Evolutionary conservation across 2,888 invertebrate genomes (phyloP).

Genomic region (Hemithea aestivaria): DNA sequence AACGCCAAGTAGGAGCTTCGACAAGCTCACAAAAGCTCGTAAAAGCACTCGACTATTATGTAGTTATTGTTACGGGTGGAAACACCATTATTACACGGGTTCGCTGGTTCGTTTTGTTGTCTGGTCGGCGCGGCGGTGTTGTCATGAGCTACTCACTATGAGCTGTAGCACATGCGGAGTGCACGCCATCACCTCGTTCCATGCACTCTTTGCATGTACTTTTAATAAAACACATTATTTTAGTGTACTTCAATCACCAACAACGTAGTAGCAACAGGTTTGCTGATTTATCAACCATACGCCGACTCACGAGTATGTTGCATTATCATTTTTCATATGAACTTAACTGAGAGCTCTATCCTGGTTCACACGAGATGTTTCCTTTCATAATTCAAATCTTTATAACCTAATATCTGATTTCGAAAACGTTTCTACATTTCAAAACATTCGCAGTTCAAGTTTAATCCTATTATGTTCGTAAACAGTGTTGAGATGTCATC

Average conservation of each 20-base stretch:
- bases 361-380: too few relatives aligned
- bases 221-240: slow-evolving; percentile 12
- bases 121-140: slow-evolving; percentile 47
- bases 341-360: too few relatives aligned
- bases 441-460: slow-evolving; percentile 49
- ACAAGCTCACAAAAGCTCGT: slow-evolving; percentile 78
- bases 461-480: slow-evolving; percentile 72
- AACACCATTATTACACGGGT: slow-evolving; percentile 76
- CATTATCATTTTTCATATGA: too few relatives aligned
- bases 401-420: slow-evolving; percentile 22
- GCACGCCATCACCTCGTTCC: slow-evolving; percentile 9
- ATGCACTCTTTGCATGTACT: slow-evolving; percentile 3
- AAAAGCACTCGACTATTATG: slow-evolving; percentile 78
- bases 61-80: slow-evolving; percentile 78
- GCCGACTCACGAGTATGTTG: too few relatives aligned
- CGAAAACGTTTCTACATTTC: slow-evolving; percentile 43
- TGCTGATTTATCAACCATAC: too few relatives aligned
- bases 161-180: slow-evolving; percentile 12
- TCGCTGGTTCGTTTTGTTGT: slow-evolving; percentile 70
- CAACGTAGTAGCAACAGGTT: slow-evolving; percentile 1
- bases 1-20: slow-evolving; percentile 72
- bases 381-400: too few relatives aligned
- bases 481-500: slow-evolving; percentile 61
- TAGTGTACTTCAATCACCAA: background rate
- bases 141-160: slow-evolving; percentile 26